Evolutionary conservation across 2,797 vertebrate species (phyloP).

Genomic region (Trematomus bernacchii): DNA sequence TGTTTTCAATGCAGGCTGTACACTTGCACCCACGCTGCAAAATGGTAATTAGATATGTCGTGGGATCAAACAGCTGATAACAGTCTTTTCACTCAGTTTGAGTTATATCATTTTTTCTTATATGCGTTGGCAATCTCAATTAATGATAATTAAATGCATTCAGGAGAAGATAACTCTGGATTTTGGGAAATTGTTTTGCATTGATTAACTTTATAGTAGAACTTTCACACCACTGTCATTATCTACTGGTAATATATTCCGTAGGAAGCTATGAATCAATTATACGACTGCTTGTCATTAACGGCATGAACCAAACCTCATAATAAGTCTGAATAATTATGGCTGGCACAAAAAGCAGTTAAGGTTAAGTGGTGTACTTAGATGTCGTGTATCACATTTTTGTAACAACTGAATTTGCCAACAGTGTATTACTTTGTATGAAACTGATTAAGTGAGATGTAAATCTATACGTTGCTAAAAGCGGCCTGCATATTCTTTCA

Average conservation of each 20-base stretch:
- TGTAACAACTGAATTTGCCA: background rate
- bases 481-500: background rate
- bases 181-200: background rate
- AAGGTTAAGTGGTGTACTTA: background rate
- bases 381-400: background rate
- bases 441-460: background rate
- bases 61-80: slow-evolving; percentile 41
- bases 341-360: background rate
- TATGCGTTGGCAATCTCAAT: slow-evolving; percentile 43
- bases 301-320: slow-evolving; percentile 4
- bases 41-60: slow-evolving; percentile 43
- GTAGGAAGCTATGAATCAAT: slow-evolving; percentile 13
- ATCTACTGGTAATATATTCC: slow-evolving; percentile 30
- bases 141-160: slow-evolving; percentile 53
- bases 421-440: background rate
- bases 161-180: slow-evolving; percentile 24
- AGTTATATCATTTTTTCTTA: slow-evolving; percentile 37
- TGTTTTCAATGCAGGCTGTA: slow-evolving; percentile 10
- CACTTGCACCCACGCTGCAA: slow-evolving; percentile 12
- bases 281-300: slow-evolving; percentile 23
- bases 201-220: slow-evolving; percentile 19
- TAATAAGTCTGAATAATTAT: slow-evolving; percentile 22
- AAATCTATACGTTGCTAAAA: background rate
- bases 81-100: slow-evolving; percentile 46
- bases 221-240: slow-evolving; percentile 1